Evolutionary conservation across 2,797 vertebrate species (phyloP).

Genomic region (Coracias cyanogaster): DNA sequence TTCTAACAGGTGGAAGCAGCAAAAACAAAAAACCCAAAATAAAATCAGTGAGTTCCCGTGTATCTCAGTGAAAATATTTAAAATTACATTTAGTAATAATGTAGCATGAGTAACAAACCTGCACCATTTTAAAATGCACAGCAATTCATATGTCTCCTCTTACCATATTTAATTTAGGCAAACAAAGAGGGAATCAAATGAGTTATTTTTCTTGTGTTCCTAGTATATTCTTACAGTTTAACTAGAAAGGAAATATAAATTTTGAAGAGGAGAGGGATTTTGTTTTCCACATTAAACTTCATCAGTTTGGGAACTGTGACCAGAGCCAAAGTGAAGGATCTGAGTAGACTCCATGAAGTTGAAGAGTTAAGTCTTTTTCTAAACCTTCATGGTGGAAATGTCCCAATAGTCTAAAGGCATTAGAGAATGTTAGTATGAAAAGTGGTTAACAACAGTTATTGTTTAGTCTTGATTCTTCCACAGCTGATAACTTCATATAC

Average conservation of each 20-base stretch:
- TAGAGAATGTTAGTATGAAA: neutral
- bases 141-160: neutral
- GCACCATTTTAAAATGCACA: neutral
- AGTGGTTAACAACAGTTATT: neutral
- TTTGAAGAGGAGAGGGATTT: neutral
- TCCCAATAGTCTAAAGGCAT: neutral
- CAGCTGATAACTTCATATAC: neutral
- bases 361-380: neutral
- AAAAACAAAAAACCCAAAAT: neutral
- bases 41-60: neutral
- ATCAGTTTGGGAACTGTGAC: neutral
- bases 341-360: neutral
- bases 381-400: neutral
- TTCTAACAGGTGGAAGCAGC: neutral
- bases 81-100: neutral
- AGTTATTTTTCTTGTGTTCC: neutral
- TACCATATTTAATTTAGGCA: neutral
- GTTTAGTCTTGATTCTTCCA: neutral
- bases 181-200: neutral
- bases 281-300: neutral
- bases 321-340: neutral
- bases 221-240: neutral
- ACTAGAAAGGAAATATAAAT: neutral
- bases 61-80: neutral
- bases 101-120: neutral